Evolutionary conservation across 2,888 invertebrate genomes (phyloP), one percentile per base, ranked within the genome.

Genomic region (Arrhopalites spinosus): DNA sequence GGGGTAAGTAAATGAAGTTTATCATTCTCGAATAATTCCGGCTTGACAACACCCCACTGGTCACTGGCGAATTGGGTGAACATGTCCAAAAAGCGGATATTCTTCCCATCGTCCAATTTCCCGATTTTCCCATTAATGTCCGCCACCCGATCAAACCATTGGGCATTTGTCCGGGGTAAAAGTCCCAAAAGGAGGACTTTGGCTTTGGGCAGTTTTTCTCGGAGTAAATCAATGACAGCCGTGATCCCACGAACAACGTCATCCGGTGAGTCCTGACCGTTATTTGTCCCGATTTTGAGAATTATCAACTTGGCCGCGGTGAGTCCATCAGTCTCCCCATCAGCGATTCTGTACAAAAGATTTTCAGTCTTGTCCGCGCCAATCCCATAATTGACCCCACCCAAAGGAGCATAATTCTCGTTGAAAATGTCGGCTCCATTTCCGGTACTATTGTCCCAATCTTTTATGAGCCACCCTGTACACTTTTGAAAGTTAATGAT

Each of bases 361-460:
- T 89, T 85, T 79, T 88, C 86, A 0, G 88, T 88, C 76, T 86
- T 85, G 82, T 89, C 88, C 3, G 86, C 87, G 23, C 87, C 85
- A 68, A 88, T 87, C 61, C 82, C 82, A 30, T 81, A 82, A 73
- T 82, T 81, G 5, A 77, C 79, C 0, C 78, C 75, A 7, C 81
- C 81, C 1, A 11, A 2, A 7, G 25, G 23, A 20, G 20, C 25
- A 59, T 23, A 59, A 8, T 7, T 2, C 2, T 59, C 59, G 8
- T 59, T 17, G 13, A 59, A 59, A 11, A 59, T 20, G 8, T 2
- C 59, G 2, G 20, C 2, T 7, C 59, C 59, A 23, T 59, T 23
- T 23, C 59, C 59, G 2, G 59, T 20, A 59, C 59, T 23, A 20
- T 23, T 23, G 25, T 20, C 11, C 59, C 23, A 59, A 23, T 59